These are phyloP conservation scores for Andricus quercusramuli DNA, from an alignment of 2,888 invertebrate species.

Conservation along the genomic window DNA sequence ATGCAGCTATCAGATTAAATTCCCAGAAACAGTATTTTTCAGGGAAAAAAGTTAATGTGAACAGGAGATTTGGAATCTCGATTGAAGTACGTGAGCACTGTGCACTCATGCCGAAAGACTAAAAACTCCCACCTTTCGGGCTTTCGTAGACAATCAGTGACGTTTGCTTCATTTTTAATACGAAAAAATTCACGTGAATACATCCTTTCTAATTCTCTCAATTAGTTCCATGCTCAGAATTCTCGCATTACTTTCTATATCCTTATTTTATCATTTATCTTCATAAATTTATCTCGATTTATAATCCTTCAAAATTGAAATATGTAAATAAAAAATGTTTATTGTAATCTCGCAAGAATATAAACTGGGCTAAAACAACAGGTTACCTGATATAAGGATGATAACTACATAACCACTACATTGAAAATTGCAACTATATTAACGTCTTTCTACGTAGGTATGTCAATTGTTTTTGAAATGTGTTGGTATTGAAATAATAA, in stretches of 20 bases:
- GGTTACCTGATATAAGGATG: no score
- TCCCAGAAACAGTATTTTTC: not conserved
- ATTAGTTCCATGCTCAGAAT: not conserved
- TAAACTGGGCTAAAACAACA: no score
- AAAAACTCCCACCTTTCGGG: not conserved
- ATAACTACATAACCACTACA: no score
- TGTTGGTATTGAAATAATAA: no score
- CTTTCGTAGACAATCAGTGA: not conserved
- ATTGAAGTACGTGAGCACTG: not conserved
- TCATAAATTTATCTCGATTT: no score
- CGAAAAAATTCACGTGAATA: not conserved
- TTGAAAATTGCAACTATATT: no score
- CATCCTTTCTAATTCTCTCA: not conserved
- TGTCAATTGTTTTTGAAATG: no score
- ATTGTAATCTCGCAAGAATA: no score
- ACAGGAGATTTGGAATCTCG: not conserved
- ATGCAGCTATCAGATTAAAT: conserved; percentile 15
- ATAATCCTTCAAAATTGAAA: no score
- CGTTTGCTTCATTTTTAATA: not conserved
- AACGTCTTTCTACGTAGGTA: no score
- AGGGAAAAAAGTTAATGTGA: conserved; percentile 2
- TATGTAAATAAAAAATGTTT: no score
- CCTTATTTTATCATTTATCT: not conserved
- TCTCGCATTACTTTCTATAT: not conserved
- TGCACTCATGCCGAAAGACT: not conserved